Percentiles rank a stretch among this genome's conserved stretches.
These are phyloP conservation scores for Mallotus villosus DNA, from an alignment of 2,797 vertebrate species.

Conservation along the genomic window DNA sequence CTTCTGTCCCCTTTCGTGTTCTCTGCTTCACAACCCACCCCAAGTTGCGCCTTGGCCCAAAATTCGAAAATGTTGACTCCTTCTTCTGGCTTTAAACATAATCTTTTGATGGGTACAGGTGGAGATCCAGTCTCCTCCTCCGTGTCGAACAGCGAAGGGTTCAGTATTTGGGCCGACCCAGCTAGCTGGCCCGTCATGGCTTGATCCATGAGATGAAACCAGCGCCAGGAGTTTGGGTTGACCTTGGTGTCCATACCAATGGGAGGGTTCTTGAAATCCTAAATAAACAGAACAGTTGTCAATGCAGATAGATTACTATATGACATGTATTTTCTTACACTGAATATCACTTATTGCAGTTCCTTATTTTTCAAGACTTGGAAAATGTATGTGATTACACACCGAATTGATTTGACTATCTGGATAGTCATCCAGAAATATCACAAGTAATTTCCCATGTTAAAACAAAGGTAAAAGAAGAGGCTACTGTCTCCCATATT, in stretches of 20 bases:
- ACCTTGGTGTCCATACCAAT: constrained; percentile 3
- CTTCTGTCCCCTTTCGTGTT: neutral
- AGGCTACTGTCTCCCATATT: neutral
- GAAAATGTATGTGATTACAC: neutral
- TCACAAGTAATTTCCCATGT: neutral
- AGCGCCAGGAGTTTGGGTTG: constrained; percentile 10
- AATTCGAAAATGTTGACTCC: constrained; percentile 12
- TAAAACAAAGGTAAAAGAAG: neutral
- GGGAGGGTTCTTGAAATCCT: constrained; percentile 8
- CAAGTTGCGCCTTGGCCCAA: constrained; percentile 17
- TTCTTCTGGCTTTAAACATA: constrained; percentile 6
- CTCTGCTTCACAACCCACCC: constrained; percentile 1
- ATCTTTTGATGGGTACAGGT: constrained; percentile 4
- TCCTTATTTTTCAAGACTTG: neutral
- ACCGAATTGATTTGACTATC: no score
- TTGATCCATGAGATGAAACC: constrained; percentile 18
- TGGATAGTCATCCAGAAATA: no score
- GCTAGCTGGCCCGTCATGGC: constrained; percentile 13
- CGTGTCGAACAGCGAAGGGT: constrained; percentile 16
- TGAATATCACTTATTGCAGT: neutral
- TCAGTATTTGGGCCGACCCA: constrained; percentile 10
- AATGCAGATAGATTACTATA: no score
- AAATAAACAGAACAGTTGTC: neutral
- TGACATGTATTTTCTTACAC: neutral
- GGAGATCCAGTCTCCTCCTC: neutral